Conservation (phyloP, 2,113 vertebrate species). For the Mormoops blainvillei region DNA sequence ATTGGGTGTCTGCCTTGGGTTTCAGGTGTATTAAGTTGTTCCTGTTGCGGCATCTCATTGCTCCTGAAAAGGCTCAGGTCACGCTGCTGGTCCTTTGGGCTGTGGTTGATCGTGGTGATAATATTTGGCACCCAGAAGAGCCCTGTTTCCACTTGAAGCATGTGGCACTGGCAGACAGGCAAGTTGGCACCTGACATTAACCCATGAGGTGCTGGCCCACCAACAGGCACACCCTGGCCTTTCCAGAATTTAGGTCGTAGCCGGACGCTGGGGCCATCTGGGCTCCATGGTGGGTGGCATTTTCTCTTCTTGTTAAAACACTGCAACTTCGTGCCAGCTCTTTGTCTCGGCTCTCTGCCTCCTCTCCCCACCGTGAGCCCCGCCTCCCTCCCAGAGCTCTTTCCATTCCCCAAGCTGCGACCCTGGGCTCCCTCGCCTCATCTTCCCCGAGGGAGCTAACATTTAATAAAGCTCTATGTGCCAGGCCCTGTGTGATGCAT, state of each 20-base stretch:
- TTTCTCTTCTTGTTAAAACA: background rate
- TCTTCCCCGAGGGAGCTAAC: background rate
- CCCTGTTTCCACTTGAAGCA: slow-evolving; percentile 54
- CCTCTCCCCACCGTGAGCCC: too few relatives aligned
- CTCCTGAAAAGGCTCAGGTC: slow-evolving; percentile 57
- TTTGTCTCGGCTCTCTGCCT: background rate
- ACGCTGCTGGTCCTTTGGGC: background rate
- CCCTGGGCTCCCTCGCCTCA: background rate
- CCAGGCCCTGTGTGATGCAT: background rate
- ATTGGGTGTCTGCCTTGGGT: slow-evolving; percentile 68
- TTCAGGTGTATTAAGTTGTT: slow-evolving; percentile 65
- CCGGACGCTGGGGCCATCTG: background rate
- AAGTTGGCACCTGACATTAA: slow-evolving; percentile 27
- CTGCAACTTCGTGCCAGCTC: background rate
- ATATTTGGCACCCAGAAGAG: slow-evolving; percentile 18
- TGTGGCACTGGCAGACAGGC: background rate
- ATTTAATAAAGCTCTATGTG: background rate
- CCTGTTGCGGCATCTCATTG: slow-evolving; percentile 16
- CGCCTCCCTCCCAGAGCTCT: background rate
- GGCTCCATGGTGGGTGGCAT: fast-evolving
- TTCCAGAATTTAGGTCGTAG: background rate
- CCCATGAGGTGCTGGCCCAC: background rate
- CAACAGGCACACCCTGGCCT: background rate
- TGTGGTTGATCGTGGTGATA: slow-evolving; percentile 49
- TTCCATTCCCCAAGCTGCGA: background rate